Evolutionary conservation across 1,140 invertebrate species (phyloP).

Genomic region (Trichoplusia ni): DNA sequence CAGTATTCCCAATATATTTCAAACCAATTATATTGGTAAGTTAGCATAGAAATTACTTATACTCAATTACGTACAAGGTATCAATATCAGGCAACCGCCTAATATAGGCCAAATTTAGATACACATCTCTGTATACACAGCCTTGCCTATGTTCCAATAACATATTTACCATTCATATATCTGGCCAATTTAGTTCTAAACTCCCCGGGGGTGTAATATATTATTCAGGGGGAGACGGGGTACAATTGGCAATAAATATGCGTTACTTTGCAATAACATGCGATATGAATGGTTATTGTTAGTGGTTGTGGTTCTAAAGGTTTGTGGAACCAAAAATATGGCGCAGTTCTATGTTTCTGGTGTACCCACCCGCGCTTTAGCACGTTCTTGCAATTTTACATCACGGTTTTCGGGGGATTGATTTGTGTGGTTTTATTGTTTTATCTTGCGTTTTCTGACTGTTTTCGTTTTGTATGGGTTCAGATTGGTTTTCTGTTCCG

Average conservation of each 20-base stretch:
- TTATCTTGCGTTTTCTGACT: too few species aligned
- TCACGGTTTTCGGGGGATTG: background rate
- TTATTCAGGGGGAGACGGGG: slow-evolving; percentile 12
- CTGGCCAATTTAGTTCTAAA: slow-evolving; percentile 33
- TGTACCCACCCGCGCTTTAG: slow-evolving; percentile 2
- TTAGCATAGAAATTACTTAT: background rate
- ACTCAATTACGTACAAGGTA: background rate
- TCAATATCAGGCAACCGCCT: slow-evolving; percentile 1
- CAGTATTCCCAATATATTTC: background rate
- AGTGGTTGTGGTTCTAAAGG: slow-evolving; percentile 13
- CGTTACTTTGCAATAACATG: slow-evolving; percentile 38
- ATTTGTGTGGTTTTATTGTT: slow-evolving; percentile 1
- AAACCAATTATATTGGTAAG: slow-evolving; percentile 10
- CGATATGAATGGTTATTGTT: slow-evolving; percentile 36
- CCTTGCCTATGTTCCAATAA: slow-evolving; percentile 16
- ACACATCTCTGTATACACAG: background rate
- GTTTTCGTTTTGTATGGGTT: too few species aligned
- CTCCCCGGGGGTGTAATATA: slow-evolving; percentile 23
- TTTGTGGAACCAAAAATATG: slow-evolving; percentile 17
- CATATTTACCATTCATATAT: slow-evolving; percentile 35
- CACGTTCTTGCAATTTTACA: slow-evolving; percentile 6
- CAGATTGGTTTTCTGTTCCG: too few species aligned
- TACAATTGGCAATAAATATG: slow-evolving; percentile 36
- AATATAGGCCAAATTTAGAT: slow-evolving; percentile 18
- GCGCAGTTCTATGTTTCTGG: slow-evolving; percentile 1